Percentiles rank a stretch among this genome's conserved stretches.
Evolutionary conservation across 1,140 invertebrate species (phyloP).

Genomic region (Battus philenor): DNA sequence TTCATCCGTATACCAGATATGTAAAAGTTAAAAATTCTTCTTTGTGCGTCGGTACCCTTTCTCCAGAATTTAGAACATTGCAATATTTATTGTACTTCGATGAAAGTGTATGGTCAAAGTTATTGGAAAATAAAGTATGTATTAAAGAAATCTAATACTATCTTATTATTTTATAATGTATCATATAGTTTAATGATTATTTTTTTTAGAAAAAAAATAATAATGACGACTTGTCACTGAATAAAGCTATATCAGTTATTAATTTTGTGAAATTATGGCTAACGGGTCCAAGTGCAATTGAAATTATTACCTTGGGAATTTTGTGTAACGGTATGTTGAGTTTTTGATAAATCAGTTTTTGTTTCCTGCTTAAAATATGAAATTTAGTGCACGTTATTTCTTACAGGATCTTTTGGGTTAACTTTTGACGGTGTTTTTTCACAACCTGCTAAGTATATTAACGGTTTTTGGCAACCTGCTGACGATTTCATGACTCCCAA

Average conservation of each 20-base stretch:
- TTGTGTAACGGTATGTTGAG: conserved; percentile 59
- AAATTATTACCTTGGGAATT: conserved; percentile 67
- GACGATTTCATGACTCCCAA: conserved; percentile 49
- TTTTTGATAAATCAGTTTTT: background rate
- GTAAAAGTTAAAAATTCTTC: conserved; percentile 55
- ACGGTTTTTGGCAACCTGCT: conserved; percentile 58
- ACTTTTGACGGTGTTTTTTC: conserved; percentile 65
- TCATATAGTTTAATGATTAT: background rate
- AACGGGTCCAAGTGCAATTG: conserved; percentile 36
- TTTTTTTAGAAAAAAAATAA: conserved; percentile 22
- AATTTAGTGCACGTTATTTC: conserved; percentile 3
- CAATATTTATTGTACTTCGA: conserved; percentile 64
- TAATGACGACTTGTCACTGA: conserved; percentile 28
- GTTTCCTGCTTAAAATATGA: conserved; percentile 4
- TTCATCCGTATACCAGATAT: conserved; percentile 60
- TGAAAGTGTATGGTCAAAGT: conserved; percentile 46
- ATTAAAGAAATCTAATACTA: conserved; percentile 8
- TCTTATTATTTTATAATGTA: background rate
- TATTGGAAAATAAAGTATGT: conserved; percentile 45
- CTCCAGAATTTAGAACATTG: conserved; percentile 64
- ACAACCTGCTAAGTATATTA: conserved; percentile 62
- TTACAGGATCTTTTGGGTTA: conserved; percentile 68
- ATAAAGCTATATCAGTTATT: conserved; percentile 56
- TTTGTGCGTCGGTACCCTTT: conserved; percentile 60
- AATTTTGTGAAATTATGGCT: conserved; percentile 67